phyloP scores from a whole-genome alignment of 1,140 invertebrate genomes.

The Drosophila kikkawai region DNA sequence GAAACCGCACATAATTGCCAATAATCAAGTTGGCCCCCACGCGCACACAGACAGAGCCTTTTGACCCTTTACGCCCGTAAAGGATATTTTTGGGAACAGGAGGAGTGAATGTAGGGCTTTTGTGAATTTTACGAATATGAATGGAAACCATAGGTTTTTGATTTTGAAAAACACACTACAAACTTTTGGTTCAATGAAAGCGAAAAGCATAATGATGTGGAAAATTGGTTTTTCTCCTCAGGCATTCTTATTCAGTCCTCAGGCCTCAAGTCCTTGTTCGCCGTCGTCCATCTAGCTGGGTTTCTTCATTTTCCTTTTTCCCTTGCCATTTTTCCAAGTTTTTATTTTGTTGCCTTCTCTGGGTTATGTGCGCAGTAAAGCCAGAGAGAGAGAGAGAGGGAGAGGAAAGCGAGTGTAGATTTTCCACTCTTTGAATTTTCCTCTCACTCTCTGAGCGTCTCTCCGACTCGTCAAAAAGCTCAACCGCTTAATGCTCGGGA shows the following conservation, averaged over 20 bases:
- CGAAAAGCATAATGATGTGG: constrained; percentile 77
- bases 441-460: constrained; percentile 12
- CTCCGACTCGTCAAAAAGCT: constrained; percentile 62
- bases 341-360: constrained; percentile 78
- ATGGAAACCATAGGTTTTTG: constrained; percentile 9
- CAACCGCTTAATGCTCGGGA: constrained; percentile 68
- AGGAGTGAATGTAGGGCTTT: not conserved
- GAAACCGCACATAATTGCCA: constrained; percentile 75
- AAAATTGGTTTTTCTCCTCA: constrained; percentile 70
- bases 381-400: constrained; percentile 12
- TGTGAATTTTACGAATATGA: constrained; percentile 13
- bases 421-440: constrained; percentile 2
- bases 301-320: constrained; percentile 31
- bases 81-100: not conserved
- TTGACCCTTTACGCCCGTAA: constrained; percentile 44
- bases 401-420: constrained; percentile 12
- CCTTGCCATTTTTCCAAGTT: constrained; percentile 40
- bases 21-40: constrained; percentile 62
- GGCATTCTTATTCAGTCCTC: constrained; percentile 31
- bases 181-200: constrained; percentile 58
- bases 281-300: constrained; percentile 25
- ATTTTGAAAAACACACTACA: constrained; percentile 20
- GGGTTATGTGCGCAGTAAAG: constrained; percentile 76
- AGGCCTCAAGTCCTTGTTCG: constrained; percentile 30
- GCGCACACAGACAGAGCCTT: constrained; percentile 9